Conservation (phyloP, 2,888 invertebrate genomes). For the Oligia fasciuncula region DNA sequence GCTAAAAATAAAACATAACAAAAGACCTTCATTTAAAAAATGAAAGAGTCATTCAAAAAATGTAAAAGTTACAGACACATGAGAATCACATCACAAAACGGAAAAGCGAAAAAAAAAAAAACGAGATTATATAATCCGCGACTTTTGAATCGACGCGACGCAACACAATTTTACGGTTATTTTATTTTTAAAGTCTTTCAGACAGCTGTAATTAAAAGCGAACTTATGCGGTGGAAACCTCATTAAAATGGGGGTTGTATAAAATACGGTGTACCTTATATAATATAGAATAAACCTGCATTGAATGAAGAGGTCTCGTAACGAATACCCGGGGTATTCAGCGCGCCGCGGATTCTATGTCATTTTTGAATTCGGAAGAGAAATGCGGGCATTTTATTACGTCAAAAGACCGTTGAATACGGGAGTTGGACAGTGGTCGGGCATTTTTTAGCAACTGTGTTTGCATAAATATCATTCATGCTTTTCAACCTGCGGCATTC, state of each 20-base stretch:
- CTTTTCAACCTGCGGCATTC: constrained; percentile 40
- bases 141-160: constrained; percentile 53
- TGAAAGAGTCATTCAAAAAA: background rate
- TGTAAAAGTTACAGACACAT: no score
- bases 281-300: constrained; percentile 60
- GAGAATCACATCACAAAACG: constrained; percentile 7
- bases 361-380: constrained; percentile 53
- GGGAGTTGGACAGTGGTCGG: constrained; percentile 39
- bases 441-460: constrained; percentile 53
- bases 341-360: constrained; percentile 38
- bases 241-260: constrained; percentile 67
- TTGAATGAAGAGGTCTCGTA: constrained; percentile 60
- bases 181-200: constrained; percentile 66
- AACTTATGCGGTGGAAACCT: constrained; percentile 63
- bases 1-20: background rate
- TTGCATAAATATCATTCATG: constrained; percentile 57
- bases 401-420: constrained; percentile 57
- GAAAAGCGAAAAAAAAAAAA: constrained; percentile 12
- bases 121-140: constrained; percentile 39
- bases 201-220: constrained; percentile 69
- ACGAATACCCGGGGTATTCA: constrained; percentile 49
- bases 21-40: background rate
- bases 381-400: constrained; percentile 49
- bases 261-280: constrained; percentile 38
- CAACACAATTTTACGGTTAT: constrained; percentile 64